phyloP scores from a whole-genome alignment of 2,888 invertebrate genomes.

The Eilema caniola region DNA sequence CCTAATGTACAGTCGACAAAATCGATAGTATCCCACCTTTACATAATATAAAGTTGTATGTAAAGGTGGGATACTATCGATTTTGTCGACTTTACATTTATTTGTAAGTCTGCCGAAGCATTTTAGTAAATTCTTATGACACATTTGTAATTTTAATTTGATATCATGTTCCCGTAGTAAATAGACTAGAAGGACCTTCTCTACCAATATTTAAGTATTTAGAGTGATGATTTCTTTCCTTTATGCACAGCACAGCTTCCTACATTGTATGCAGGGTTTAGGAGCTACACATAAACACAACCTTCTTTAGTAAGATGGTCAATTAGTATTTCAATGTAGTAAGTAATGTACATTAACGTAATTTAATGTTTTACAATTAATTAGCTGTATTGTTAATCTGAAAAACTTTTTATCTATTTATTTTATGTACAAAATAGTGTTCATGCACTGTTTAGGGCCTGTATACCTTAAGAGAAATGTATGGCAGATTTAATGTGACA shows the following conservation, averaged over 20 bases:
- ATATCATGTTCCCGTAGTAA: too few species aligned
- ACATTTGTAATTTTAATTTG: too few species aligned
- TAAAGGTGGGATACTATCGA: too few species aligned
- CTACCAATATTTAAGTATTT: too few species aligned
- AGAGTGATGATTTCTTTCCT: background rate
- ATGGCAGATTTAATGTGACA: background rate
- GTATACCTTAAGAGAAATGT: background rate
- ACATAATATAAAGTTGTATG: too few species aligned
- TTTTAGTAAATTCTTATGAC: too few species aligned
- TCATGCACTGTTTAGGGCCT: background rate
- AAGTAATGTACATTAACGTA: conserved; percentile 34
- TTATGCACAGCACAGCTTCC: background rate
- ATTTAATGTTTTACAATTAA: conserved; percentile 33
- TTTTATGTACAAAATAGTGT: conserved; percentile 44
- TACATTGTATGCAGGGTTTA: background rate
- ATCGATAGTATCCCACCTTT: too few species aligned
- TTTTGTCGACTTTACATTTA: too few species aligned
- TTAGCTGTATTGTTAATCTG: conserved; percentile 19
- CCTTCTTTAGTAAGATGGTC: background rate
- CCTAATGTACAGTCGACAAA: too few species aligned
- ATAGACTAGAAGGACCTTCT: too few species aligned
- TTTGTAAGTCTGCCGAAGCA: too few species aligned
- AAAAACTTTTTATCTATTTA: conserved; percentile 29
- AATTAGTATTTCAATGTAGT: conserved; percentile 18
- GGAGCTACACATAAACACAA: background rate